A percentile compares a stretch with the other conserved stretches of the same genome.
Conservation (phyloP, 2,113 vertebrate species). For the Plecturocebus donacophilus region DNA sequence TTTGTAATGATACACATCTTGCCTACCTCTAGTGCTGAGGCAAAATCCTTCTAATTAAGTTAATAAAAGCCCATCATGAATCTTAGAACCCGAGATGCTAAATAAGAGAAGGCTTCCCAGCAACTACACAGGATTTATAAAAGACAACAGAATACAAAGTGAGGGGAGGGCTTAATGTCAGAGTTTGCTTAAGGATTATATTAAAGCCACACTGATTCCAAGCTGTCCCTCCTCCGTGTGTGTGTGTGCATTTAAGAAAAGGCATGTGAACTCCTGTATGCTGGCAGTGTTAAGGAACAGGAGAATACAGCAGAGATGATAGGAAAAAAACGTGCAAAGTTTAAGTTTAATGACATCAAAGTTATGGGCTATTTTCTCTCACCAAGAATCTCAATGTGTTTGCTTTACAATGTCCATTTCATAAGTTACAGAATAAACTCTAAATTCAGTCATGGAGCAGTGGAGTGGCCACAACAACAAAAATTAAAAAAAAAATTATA, state of each 20-base stretch:
- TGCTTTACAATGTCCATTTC: slow-evolving; percentile 26
- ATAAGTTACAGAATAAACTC: slow-evolving; percentile 35
- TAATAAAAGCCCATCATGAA: slow-evolving; percentile 57
- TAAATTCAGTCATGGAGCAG: neutral
- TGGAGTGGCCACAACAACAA: neutral
- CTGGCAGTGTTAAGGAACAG: slow-evolving; percentile 32
- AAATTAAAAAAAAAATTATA: slow-evolving; percentile 2
- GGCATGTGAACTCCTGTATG: neutral
- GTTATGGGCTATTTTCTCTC: neutral
- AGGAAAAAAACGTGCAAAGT: neutral
- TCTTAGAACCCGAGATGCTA: slow-evolving; percentile 35
- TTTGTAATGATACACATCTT: slow-evolving; percentile 63
- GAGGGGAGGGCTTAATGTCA: slow-evolving; percentile 25
- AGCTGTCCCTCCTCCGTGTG: neutral
- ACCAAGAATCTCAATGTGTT: slow-evolving; percentile 13
- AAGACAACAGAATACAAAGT: slow-evolving; percentile 25
- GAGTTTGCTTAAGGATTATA: neutral
- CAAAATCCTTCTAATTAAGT: slow-evolving; percentile 48
- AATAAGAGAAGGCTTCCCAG: slow-evolving; percentile 49
- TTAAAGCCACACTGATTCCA: slow-evolving; percentile 28
- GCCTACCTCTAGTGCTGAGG: neutral
- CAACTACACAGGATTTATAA: neutral
- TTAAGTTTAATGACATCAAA: neutral
- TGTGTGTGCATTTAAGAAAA: neutral
- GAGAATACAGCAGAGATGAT: slow-evolving; percentile 43